Evolutionary conservation across 2,888 invertebrate genomes (phyloP), one percentile per base, ranked within the genome.

Genomic region (Agriopis leucophaearia): DNA sequence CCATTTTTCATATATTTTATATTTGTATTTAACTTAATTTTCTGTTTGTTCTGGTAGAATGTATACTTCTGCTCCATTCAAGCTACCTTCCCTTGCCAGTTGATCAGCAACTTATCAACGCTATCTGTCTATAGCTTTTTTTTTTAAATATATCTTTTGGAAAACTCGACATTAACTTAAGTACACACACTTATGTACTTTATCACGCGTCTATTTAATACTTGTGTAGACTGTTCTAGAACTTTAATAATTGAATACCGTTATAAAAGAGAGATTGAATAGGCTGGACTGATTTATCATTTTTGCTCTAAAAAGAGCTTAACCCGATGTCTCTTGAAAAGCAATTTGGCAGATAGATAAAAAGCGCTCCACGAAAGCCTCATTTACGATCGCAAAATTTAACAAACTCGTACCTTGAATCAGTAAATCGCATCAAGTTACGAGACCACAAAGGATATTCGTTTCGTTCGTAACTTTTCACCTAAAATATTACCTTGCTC

Each of bases 401-500:
- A 61, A 61, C 60, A 57, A 69, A 64, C 56, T 61, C 55, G 27
- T 61, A 61, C 64, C 52, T 52, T 15, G 52, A 69, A 69, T 65
- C 64, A 59, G 62, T 59, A 67, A 67, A 67, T 67, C 67, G 54
- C 48, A 54, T 52, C 45, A 67, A 67, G 67, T 67, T 67, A 67
- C 54, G 67, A 59, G 58, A 67, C 67, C 67, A 67, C 67, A 67
- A 67, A 67, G 67, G 67, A 63, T 67, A 67, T 67, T 63, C 63
- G 67, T 67, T 67, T 67, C 67, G 50, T 63, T 59, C 54, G 63
- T 48, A 63, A 67, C 63, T 50, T 63, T 63, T 45, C 42, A 40
- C 50, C 59, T 60, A 52, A 59, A 64, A 64, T 54, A 61, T 61
- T 62, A 55, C 62, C 40, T 50, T 8, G 15, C 4, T 8, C 52